Percentiles rank a stretch among this genome's conserved stretches.
Conservation (phyloP, 2,113 vertebrate genomes). For the Melanocharis versteri region DNA sequence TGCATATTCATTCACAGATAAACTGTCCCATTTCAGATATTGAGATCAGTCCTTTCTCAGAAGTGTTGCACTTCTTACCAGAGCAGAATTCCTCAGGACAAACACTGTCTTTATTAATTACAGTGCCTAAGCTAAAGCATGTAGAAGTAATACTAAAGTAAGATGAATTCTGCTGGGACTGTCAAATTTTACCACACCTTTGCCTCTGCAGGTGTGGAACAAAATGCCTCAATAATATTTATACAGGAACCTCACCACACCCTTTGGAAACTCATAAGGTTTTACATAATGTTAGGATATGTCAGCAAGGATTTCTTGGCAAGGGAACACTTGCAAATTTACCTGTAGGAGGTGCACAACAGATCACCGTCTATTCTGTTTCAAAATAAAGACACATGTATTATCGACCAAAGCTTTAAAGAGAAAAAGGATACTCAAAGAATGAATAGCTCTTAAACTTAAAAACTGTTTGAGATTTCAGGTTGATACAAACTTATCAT, state of each 20-base stretch:
- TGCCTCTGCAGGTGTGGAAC: slow-evolving; percentile 8
- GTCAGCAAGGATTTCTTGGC: background rate
- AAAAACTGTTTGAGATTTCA: background rate
- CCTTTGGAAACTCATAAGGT: slow-evolving; percentile 2
- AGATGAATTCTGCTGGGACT: background rate
- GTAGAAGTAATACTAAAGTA: background rate
- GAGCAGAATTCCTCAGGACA: background rate
- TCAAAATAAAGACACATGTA: slow-evolving; percentile 25
- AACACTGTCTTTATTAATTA: background rate
- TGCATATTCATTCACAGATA: background rate
- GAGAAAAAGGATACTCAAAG: background rate
- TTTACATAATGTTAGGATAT: background rate
- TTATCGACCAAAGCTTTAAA: background rate
- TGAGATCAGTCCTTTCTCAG: background rate
- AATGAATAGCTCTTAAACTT: background rate
- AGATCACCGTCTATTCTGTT: background rate
- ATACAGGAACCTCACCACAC: slow-evolving; percentile 15
- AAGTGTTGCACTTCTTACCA: background rate
- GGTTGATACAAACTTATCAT: background rate
- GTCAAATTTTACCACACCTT: slow-evolving; percentile 40
- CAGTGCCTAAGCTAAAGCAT: background rate
- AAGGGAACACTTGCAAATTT: background rate
- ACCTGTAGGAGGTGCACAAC: background rate
- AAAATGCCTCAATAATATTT: slow-evolving; percentile 20
- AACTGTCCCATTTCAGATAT: background rate